Percentiles rank a stretch among this genome's conserved stretches.
Evolutionary conservation across 2,797 vertebrate genomes (phyloP).

Genomic region (Coendou prehensilis): DNA sequence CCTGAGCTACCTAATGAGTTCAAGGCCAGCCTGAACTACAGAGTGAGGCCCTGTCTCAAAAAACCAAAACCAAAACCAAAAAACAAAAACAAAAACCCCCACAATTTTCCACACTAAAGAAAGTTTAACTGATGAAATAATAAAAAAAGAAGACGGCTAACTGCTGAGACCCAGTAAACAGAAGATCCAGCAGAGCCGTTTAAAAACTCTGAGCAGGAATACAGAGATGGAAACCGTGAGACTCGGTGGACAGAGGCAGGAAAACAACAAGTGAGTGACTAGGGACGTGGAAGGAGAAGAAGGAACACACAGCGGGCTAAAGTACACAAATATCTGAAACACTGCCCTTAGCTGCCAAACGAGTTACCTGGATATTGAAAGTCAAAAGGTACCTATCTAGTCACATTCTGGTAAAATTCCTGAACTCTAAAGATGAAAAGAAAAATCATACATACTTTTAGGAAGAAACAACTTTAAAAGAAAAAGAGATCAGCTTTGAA

Average conservation of each 20-base stretch:
- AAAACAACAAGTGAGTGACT: conserved; percentile 13
- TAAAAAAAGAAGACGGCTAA: not conserved
- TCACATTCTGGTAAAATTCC: conserved; percentile 29
- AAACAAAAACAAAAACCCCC: not conserved
- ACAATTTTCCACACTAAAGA: not conserved
- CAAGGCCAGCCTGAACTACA: not conserved
- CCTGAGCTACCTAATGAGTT: not conserved
- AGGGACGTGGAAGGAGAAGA: conserved; percentile 45
- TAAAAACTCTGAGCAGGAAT: conserved; percentile 4
- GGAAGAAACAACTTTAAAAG: conserved; percentile 28
- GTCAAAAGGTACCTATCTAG: conserved; percentile 5
- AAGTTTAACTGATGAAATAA: not conserved
- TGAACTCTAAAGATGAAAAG: conserved; percentile 16
- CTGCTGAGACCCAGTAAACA: conserved; percentile 5
- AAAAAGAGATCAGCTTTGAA: not conserved
- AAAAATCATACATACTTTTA: not conserved
- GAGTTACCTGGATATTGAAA: conserved; percentile 42
- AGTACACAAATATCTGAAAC: conserved; percentile 50
- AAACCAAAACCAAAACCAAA: not conserved
- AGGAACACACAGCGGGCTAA: conserved; percentile 41
- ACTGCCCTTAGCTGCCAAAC: not conserved
- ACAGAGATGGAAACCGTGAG: not conserved
- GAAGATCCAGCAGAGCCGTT: not conserved
- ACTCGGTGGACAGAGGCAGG: not conserved
- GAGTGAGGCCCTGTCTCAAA: not conserved